Percentiles rank a stretch among this genome's conserved stretches.
phyloP scores from a whole-genome alignment of 2,113 vertebrate species.

The Hippocampus guttulatus region DNA sequence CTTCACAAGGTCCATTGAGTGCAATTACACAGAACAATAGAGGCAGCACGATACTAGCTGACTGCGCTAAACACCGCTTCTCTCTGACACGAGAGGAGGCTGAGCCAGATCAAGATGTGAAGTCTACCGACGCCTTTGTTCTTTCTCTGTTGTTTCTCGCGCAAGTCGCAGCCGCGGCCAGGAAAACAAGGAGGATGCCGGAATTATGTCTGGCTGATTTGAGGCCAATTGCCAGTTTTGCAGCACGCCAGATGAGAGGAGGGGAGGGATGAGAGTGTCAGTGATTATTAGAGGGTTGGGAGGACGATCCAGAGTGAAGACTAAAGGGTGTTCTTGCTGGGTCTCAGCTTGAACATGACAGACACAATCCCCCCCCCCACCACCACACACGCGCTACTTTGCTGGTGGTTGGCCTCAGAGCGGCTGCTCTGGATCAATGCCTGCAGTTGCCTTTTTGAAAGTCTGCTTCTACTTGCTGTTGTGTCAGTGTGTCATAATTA shows the following conservation, averaged over 20 bases:
- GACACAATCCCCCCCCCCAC: slow-evolving; percentile 39
- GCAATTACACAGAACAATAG: slow-evolving; percentile 70
- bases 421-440: slow-evolving; percentile 38
- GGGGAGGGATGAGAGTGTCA: slow-evolving; percentile 53
- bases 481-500: slow-evolving; percentile 48
- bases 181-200: slow-evolving; percentile 48
- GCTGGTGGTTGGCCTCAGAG: slow-evolving; percentile 25
- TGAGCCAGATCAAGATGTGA: slow-evolving; percentile 39
- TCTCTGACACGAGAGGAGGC: slow-evolving; percentile 43
- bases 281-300: slow-evolving; percentile 66
- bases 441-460: slow-evolving; percentile 17
- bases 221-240: slow-evolving; percentile 69
- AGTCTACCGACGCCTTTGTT: slow-evolving; percentile 46
- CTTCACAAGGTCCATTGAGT: slow-evolving; percentile 61
- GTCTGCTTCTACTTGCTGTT: slow-evolving; percentile 27
- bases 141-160: slow-evolving; percentile 19
- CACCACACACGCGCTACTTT: slow-evolving; percentile 13
- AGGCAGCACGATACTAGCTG: slow-evolving; percentile 51
- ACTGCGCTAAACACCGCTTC: slow-evolving; percentile 57
- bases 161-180: slow-evolving; percentile 13
- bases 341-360: slow-evolving; percentile 62
- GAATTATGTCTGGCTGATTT: slow-evolving; percentile 71
- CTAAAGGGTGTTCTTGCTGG: slow-evolving; percentile 41
- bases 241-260: slow-evolving; percentile 42
- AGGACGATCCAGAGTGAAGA: slow-evolving; percentile 34